Evolutionary conservation across 1,140 invertebrate species (phyloP), one percentile per base, ranked within the genome.

Genomic region (Pogonognathellus flavescens): DNA sequence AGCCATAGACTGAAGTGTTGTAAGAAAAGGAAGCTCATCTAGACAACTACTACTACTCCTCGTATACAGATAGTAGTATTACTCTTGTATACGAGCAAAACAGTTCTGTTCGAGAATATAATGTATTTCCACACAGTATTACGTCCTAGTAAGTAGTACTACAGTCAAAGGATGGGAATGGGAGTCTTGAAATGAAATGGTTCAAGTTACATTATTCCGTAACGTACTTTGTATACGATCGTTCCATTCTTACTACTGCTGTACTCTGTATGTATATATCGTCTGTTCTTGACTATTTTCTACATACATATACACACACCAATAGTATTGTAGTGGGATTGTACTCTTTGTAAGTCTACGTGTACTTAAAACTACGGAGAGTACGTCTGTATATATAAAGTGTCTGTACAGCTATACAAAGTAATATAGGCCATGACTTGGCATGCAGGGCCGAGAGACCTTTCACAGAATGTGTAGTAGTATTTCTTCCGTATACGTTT

Each of bases 121-220:
- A 41, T 41, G 31, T 41, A 41, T 1, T 6, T 41, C 1, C 6
- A 41, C 31, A 41, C 31, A 41, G 31, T 6, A 41, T 41, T 41
- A 41, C 31, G 6, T 41, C 31, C 31, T 41, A 41, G 31, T 41
- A 13, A 57, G 53, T 57, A n/a, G 2, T 57, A 57, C 53, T 57
- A 57, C 14, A 76, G 70, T 76, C 70, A 76, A 76, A 76, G 70
- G 70, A 76, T 76, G 62, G 62, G 13, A 66, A 66, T 66, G 62
- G 20, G 62, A 66, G 41, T 76, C 70, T 76, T 76, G 13, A 76
- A 76, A 76, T 76, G 70, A 31, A 76, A 76, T 76, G 41, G 70
- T 66, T 31, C 14, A 41, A 76, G 13, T 49, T 41, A 76, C 70
- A 76, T 76, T 76, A 76, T 31, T 76, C 41, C 25, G 53, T 41